These are phyloP conservation scores for Bimastos eiseni DNA, from an alignment of 2,888 invertebrate genomes.

Conservation along the genomic window DNA sequence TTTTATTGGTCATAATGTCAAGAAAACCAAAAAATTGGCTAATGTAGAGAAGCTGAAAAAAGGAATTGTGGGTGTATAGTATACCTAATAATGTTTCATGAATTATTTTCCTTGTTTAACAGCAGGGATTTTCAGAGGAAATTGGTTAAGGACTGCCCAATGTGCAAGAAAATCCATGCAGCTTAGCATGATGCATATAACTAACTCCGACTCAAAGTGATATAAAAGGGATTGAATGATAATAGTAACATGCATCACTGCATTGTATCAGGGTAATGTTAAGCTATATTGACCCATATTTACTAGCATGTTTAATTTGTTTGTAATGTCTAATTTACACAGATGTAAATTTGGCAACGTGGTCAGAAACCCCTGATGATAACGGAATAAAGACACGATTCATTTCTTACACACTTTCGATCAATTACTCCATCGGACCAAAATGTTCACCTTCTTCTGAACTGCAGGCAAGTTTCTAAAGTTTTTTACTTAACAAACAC, in stretches of 20 bases:
- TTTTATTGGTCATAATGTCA: not conserved
- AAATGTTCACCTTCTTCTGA: constrained; percentile 86
- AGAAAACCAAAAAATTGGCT: not conserved
- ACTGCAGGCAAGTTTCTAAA: constrained; percentile 67
- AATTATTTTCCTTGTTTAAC: not conserved
- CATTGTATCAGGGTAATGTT: not conserved
- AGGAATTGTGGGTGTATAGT: too few species aligned
- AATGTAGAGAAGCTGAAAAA: too few species aligned
- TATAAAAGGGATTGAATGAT: not conserved
- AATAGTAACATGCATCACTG: not conserved
- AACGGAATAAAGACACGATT: constrained; percentile 76
- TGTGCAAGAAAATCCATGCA: not conserved
- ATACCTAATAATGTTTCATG: too few species aligned
- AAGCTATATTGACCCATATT: not conserved
- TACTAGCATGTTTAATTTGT: not conserved
- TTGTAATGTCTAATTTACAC: constrained; percentile 32
- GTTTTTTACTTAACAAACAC: not conserved
- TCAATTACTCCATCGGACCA: constrained; percentile 86
- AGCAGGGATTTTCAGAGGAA: not conserved
- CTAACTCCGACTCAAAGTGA: not conserved
- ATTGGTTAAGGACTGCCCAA: not conserved
- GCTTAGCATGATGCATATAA: not conserved
- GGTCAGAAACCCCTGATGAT: constrained; percentile 73
- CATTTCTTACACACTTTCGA: constrained; percentile 79
- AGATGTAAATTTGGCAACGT: constrained; percentile 69